A percentile compares a stretch with the other conserved stretches of the same genome.
Evolutionary conservation across 2,888 invertebrate genomes (phyloP).

Genomic region (Drosophila emarginata): DNA sequence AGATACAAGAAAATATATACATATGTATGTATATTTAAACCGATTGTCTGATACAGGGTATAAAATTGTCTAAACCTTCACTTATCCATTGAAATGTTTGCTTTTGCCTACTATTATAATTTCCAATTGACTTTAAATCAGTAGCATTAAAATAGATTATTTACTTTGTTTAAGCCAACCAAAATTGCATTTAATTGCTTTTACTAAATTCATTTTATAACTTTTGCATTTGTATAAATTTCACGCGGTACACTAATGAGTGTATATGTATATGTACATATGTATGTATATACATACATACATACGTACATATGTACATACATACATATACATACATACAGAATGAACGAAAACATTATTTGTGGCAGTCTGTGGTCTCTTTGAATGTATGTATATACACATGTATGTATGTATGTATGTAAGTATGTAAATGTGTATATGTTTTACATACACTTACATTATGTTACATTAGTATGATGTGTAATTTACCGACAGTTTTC

Average conservation of each 20-base stretch:
- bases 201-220: not conserved
- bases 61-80: not conserved
- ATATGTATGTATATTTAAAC: too few relatives aligned
- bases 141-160: not conserved
- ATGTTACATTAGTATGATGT: too few relatives aligned
- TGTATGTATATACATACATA: not conserved
- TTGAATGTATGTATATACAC: not conserved
- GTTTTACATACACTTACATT: too few relatives aligned
- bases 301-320: not conserved
- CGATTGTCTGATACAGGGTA: not conserved
- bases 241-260: not conserved
- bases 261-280: not conserved
- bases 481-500: too few relatives aligned
- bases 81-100: not conserved
- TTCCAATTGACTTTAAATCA: constrained; percentile 9
- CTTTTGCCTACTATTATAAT: not conserved
- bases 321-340: not conserved
- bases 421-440: too few relatives aligned
- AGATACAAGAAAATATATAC: too few relatives aligned
- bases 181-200: not conserved
- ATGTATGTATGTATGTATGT: too few relatives aligned
- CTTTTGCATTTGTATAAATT: not conserved
- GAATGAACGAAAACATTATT: too few relatives aligned
- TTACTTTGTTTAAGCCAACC: not conserved
- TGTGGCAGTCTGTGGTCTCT: too few relatives aligned